A percentile compares a stretch with the other conserved stretches of the same genome.
Evolutionary conservation across 2,113 vertebrate genomes (phyloP).

Genomic region (Panurus biarmicus): DNA sequence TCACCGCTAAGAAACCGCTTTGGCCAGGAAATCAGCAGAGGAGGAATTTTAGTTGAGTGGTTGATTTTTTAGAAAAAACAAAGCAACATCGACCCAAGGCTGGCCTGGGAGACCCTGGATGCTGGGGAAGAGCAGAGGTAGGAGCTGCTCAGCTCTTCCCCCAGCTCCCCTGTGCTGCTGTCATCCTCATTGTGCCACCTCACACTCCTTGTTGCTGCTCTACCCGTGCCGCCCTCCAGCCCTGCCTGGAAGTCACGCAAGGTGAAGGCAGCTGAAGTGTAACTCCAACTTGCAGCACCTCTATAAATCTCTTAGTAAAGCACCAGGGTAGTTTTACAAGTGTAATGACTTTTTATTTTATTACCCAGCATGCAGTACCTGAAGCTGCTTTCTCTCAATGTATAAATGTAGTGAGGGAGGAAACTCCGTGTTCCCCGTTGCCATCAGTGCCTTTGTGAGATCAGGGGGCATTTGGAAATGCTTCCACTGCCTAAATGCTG

Average conservation of each 20-base stretch:
- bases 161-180: neutral
- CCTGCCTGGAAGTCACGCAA: neutral
- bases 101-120: neutral
- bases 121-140: neutral
- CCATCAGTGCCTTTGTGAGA: neutral
- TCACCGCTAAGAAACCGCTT: neutral
- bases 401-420: neutral
- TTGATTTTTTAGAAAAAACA: neutral
- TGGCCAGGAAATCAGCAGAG: neutral
- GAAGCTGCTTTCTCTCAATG: neutral
- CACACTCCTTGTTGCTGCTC: neutral
- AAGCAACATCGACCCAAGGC: neutral
- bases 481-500: conserved; percentile 17
- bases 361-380: neutral
- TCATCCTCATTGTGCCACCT: neutral
- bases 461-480: neutral
- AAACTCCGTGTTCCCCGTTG: neutral
- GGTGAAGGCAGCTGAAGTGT: conserved; percentile 34
- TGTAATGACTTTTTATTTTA: conserved; percentile 37
- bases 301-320: conserved; percentile 23
- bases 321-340: conserved; percentile 3
- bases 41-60: neutral
- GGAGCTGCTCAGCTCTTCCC: neutral
- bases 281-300: conserved; percentile 15
- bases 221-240: neutral